These are phyloP conservation scores for Apodemus agrarius DNA, from an alignment of 2,797 vertebrate genomes.

Conservation along the genomic window DNA sequence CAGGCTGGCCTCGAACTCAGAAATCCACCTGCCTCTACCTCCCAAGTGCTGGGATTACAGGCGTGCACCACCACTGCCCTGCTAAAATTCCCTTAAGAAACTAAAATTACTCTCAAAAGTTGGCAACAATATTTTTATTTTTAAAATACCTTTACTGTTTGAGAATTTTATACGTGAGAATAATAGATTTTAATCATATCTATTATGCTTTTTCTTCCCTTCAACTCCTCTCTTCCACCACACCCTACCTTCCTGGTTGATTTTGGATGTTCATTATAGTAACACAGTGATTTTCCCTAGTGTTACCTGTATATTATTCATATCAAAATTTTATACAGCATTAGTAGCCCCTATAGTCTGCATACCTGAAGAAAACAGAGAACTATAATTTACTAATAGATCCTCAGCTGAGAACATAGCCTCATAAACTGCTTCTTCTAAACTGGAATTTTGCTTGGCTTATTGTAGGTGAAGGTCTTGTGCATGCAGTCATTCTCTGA, in stretches of 20 bases:
- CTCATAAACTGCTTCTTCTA: background rate
- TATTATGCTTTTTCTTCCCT: background rate
- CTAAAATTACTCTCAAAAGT: background rate
- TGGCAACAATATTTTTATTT: background rate
- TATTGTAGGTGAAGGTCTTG: too few relatives aligned
- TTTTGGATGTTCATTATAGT: background rate
- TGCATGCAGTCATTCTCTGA: too few relatives aligned
- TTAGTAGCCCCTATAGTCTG: background rate
- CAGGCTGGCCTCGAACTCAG: too few relatives aligned
- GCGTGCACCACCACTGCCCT: too few relatives aligned
- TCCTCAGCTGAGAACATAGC: too few relatives aligned
- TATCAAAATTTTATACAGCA: background rate
- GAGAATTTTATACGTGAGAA: background rate
- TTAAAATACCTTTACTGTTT: background rate
- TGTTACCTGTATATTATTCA: background rate
- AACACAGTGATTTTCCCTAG: background rate
- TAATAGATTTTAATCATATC: background rate
- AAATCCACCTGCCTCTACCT: too few relatives aligned
- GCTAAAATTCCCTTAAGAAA: background rate
- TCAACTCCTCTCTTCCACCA: too few relatives aligned
- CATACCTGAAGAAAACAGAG: background rate
- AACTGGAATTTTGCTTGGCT: background rate
- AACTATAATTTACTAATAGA: background rate
- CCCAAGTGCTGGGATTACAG: too few relatives aligned
- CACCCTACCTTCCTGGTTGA: background rate